phyloP scores from a whole-genome alignment of 2,113 vertebrate genomes.

The Menura novaehollandiae region DNA sequence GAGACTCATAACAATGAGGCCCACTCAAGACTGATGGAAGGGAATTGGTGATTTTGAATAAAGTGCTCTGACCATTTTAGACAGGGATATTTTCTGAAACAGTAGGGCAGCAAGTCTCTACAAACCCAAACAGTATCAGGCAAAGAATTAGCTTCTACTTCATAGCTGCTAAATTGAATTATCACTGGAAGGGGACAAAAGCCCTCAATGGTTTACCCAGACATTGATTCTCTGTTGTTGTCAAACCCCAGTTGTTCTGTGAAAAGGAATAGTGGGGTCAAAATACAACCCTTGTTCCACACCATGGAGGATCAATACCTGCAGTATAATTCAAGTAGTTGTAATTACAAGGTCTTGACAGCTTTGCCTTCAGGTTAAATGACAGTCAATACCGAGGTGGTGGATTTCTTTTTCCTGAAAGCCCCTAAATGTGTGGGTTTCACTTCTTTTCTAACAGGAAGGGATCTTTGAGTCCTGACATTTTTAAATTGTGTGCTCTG shows the following conservation, averaged over 20 bases:
- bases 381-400: neutral
- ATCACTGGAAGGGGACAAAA: neutral
- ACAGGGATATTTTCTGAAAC: neutral
- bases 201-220: neutral
- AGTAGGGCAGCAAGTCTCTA: neutral
- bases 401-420: neutral
- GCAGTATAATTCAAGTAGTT: neutral
- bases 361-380: slow-evolving; percentile 5
- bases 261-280: neutral
- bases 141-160: slow-evolving; percentile 5
- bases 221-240: slow-evolving; percentile 8
- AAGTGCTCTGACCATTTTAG: neutral
- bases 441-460: neutral
- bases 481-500: neutral
- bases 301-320: neutral
- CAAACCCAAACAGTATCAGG: neutral
- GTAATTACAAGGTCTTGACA: neutral
- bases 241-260: neutral
- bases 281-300: neutral
- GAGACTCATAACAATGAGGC: neutral
- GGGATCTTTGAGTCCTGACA: neutral
- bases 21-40: neutral
- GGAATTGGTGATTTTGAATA: neutral
- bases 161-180: slow-evolving; percentile 7
- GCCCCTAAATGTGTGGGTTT: fast-evolving